Conservation (phyloP, 2,113 vertebrate genomes). For the Takifugu bimaculatus region DNA sequence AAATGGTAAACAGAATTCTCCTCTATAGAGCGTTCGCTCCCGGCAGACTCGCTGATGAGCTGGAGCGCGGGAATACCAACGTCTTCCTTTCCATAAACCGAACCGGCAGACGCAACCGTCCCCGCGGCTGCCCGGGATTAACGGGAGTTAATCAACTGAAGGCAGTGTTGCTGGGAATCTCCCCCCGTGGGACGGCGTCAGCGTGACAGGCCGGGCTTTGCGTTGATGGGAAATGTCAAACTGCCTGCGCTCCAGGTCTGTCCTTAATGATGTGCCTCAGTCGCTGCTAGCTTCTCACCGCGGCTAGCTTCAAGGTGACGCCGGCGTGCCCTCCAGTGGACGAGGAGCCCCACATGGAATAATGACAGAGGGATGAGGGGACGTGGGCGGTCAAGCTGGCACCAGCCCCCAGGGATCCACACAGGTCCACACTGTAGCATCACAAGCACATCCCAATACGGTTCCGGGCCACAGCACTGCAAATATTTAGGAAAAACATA, state of each 20-base stretch:
- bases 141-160: conserved; percentile 56
- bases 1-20: conserved; percentile 14
- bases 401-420: too few species aligned
- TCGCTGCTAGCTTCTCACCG: conserved; percentile 43
- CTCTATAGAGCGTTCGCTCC: too few species aligned
- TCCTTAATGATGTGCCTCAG: conserved; percentile 51
- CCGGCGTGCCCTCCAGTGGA: conserved; percentile 1
- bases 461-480: too few species aligned
- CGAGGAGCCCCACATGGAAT: conserved; percentile 2
- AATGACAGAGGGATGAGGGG: too few species aligned
- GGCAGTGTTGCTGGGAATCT: conserved; percentile 22
- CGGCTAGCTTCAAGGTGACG: too few species aligned
- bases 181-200: conserved; percentile 52
- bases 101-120: not conserved
- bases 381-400: too few species aligned
- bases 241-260: conserved; percentile 30
- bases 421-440: too few species aligned
- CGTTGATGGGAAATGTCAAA: conserved; percentile 57
- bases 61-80: conserved; percentile 16
- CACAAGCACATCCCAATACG: too few species aligned
- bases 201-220: conserved; percentile 35
- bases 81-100: conserved; percentile 26
- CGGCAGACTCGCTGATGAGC: too few species aligned
- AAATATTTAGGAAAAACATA: too few species aligned
- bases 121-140: conserved; percentile 34